Evolutionary conservation across 2,888 invertebrate genomes (phyloP).

Genomic region (Ectemnius continuus): DNA sequence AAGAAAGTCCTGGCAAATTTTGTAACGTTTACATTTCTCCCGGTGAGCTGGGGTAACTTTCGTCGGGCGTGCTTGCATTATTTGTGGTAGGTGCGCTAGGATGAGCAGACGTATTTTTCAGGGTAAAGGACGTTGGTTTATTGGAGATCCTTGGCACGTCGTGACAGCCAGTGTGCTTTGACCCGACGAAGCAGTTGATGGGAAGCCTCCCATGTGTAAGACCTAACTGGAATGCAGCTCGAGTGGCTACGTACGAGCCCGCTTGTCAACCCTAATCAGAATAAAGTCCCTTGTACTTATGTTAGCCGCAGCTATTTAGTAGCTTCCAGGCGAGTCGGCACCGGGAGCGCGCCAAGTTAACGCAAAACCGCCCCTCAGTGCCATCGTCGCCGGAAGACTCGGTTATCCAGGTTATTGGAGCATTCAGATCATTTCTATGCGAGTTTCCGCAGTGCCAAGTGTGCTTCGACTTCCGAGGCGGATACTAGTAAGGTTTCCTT

Average conservation of each 20-base stretch:
- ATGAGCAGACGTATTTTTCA: neutral
- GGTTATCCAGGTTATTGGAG: constrained; percentile 2
- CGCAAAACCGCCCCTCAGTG: neutral
- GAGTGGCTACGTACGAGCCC: constrained; percentile 27
- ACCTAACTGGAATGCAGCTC: constrained; percentile 45
- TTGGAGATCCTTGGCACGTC: constrained; percentile 6
- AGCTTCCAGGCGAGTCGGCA: constrained; percentile 15
- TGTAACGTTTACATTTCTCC: no score
- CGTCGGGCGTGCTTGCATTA: no score
- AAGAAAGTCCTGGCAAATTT: no score
- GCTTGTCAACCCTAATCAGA: constrained; percentile 51
- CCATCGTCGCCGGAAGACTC: neutral
- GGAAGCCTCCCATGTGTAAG: constrained; percentile 44
- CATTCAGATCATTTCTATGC: neutral
- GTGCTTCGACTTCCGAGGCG: no score
- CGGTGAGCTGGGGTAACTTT: no score
- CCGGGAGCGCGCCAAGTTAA: neutral
- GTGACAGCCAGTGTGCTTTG: constrained; percentile 38
- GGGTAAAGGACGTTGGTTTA: neutral
- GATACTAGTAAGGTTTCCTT: no score
- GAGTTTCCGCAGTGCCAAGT: neutral
- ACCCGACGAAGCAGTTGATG: constrained; percentile 37
- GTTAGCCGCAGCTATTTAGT: constrained; percentile 19
- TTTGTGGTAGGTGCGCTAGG: no score
- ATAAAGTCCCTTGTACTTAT: constrained; percentile 10